Evolutionary conservation across 2,797 vertebrate genomes (phyloP), one percentile per base, ranked within the genome.

Genomic region (Rhadinocentrus ornatus): DNA sequence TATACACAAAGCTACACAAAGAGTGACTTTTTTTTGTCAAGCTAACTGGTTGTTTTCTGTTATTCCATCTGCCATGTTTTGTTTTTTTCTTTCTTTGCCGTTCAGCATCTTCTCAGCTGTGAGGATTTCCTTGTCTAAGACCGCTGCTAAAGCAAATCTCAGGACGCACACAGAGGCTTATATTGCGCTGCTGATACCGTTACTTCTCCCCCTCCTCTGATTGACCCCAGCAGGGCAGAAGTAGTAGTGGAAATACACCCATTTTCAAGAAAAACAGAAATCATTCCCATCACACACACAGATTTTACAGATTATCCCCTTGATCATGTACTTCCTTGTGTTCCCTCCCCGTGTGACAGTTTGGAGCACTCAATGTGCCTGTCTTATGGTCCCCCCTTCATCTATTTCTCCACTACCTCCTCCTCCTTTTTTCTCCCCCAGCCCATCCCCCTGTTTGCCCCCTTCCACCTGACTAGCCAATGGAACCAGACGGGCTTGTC

Each of bases 391-490:
- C 66, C 57, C 62, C 53, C 46, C 20, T 9, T n/a, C 44, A 60
- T 68, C 56, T 56, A 50, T 67, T 54, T 63, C 63, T 64, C 74
- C 57, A 22, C 9, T 24, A 50, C 57, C 64, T 68, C 73, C 66
- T 73, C 63, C 69, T 65, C 44, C 50, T 18, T 63, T 18, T 44
- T 70, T 37, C 34, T 39, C 10, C 63, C 67, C 57, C 62, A 65
- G 73, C 57, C 75, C 82, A 86, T 84, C 87, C 87, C 66, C 59
- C 50, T 37, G 31, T 86, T 81, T 81, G 62, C 80, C 78, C 76
- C 68, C 52, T 87, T 90, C 83, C 85, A 86, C 83, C 89, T 84
- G 87, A 89, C 78, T 73, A 71, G 79, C 89, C 91, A 92, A 90
- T 89, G 72, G 77, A 74, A 88, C 78, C 87, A 84, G 85, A 76